phyloP scores from a whole-genome alignment of 2,113 vertebrate species.

The Tetrax tetrax region DNA sequence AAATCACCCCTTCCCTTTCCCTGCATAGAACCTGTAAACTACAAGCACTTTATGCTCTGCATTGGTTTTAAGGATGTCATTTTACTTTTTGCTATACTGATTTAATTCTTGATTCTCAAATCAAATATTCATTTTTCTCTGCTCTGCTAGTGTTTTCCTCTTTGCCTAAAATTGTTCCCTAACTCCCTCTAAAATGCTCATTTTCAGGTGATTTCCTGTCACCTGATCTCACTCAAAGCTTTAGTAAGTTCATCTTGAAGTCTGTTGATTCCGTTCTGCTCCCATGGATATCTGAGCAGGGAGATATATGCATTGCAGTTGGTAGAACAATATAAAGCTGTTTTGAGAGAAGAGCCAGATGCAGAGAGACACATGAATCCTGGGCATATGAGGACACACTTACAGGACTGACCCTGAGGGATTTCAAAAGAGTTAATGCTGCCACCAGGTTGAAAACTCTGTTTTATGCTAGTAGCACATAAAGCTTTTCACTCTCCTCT shows the following conservation, averaged over 20 bases:
- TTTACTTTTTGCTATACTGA: not conserved
- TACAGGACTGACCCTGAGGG: not conserved
- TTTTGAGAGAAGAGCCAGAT: conserved; percentile 45
- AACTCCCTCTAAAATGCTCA: not conserved
- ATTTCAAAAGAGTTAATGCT: conserved; percentile 20
- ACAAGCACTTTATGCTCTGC: not conserved
- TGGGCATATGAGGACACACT: conserved; percentile 22
- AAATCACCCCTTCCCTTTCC: not conserved
- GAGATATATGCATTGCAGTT: not conserved
- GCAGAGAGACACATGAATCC: not conserved
- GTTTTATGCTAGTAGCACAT: conserved; percentile 30
- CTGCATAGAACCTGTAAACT: not conserved
- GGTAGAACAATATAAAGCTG: conserved; percentile 33
- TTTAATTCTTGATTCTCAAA: not conserved
- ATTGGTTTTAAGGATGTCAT: not conserved
- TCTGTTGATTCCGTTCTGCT: not conserved
- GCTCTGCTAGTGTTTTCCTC: not conserved
- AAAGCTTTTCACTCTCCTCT: not conserved
- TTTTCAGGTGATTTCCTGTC: not conserved
- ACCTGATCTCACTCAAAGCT: not conserved
- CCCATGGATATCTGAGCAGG: not conserved
- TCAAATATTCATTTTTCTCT: not conserved
- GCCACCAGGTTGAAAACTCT: conserved; percentile 18
- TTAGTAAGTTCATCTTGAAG: not conserved
- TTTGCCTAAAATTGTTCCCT: not conserved